Evolutionary conservation across 2,113 vertebrate genomes (phyloP).

Genomic region (Pseudorhombus dupliciocellatus): DNA sequence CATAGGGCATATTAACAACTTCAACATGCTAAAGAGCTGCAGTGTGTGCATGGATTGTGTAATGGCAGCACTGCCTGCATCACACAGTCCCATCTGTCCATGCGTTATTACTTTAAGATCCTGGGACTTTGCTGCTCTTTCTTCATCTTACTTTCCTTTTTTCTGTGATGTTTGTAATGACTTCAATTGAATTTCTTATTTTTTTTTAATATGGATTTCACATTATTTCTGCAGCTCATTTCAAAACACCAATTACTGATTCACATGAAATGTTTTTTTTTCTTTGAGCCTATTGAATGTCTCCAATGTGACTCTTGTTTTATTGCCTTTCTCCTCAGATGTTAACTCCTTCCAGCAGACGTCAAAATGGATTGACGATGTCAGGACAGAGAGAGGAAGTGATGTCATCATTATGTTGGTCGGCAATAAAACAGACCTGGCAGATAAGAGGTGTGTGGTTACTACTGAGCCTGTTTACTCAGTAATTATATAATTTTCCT

Average conservation of each 20-base stretch:
- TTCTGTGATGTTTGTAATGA: neutral
- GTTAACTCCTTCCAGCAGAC: conserved; percentile 95
- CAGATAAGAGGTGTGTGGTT: conserved; percentile 87
- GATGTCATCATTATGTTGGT: conserved; percentile 96
- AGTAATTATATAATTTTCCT: neutral
- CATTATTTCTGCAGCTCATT: neutral
- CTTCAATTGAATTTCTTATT: neutral
- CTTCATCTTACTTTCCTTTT: neutral
- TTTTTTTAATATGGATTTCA: conserved; percentile 2
- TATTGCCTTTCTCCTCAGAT: conserved; percentile 74
- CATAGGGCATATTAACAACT: conserved; percentile 11
- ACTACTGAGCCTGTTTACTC: neutral
- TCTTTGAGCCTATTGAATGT: neutral
- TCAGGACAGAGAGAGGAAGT: conserved; percentile 92
- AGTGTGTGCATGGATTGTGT: too few species aligned
- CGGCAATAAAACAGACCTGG: conserved; percentile 93
- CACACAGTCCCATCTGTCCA: too few species aligned
- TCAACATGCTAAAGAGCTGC: too few species aligned
- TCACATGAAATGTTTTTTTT: neutral
- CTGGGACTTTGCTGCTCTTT: neutral
- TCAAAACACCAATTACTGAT: neutral
- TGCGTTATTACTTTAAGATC: neutral
- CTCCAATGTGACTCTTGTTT: conserved; percentile 11
- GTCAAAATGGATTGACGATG: conserved; percentile 94
- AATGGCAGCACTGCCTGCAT: too few species aligned